These are phyloP conservation scores for Diadumene lineata DNA, from an alignment of 92 coral and sea anemone genomes.

Conservation along the genomic window DNA sequence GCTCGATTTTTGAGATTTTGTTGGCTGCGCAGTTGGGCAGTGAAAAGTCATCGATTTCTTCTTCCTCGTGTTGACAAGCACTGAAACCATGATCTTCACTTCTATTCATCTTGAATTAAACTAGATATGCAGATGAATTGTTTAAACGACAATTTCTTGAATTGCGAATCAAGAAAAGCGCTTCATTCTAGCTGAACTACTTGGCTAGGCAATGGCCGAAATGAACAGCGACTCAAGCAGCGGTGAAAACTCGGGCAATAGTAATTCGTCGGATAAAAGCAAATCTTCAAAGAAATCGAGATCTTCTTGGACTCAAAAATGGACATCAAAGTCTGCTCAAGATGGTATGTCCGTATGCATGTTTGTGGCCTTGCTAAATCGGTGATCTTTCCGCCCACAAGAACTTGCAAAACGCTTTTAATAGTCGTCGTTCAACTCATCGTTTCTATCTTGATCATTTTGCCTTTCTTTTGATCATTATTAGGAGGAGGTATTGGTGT, in stretches of 20 bases:
- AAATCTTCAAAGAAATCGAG: conserved; percentile 27
- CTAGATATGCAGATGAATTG: conserved; percentile 16
- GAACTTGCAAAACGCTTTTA: conserved; percentile 26
- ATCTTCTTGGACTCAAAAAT: conserved; percentile 22
- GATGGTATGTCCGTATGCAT: conserved; percentile 24
- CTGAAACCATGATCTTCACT: not conserved
- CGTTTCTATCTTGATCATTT: not conserved
- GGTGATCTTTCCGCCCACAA: conserved; percentile 45
- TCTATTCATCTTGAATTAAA: not conserved
- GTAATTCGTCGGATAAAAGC: conserved; percentile 21
- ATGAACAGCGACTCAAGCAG: conserved; percentile 33
- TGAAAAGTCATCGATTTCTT: not conserved
- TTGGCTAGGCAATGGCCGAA: conserved; percentile 19
- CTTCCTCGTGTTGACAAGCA: not conserved
- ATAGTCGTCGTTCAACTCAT: not conserved
- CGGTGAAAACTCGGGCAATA: conserved; percentile 30
- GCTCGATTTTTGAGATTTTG: conserved; percentile 21
- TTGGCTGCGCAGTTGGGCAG: conserved; percentile 21
- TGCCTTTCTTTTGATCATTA: not conserved
- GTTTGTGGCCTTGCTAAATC: conserved; percentile 25
- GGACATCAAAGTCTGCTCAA: conserved; percentile 17
- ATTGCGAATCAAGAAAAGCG: not conserved
- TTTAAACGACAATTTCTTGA: conserved; percentile 9
- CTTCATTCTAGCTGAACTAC: not conserved
- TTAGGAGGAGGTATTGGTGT: conserved; percentile 15